A percentile compares a stretch with the other conserved stretches of the same genome.
phyloP scores from a whole-genome alignment of 2,113 vertebrate species.

The Ophiodon elongatus region DNA sequence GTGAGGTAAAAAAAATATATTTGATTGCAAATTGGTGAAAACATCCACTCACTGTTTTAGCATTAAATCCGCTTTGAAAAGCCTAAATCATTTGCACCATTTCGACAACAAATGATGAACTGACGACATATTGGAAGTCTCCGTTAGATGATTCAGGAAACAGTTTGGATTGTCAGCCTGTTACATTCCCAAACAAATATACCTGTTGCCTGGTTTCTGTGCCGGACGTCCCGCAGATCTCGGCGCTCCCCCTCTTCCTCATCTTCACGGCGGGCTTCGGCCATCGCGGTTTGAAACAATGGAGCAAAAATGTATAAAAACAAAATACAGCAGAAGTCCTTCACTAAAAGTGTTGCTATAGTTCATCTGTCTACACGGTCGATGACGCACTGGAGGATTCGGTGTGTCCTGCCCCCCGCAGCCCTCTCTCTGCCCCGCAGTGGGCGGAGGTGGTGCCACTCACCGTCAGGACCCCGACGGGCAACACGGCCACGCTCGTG shows the following conservation, averaged over 20 bases:
- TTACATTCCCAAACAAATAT: conserved; percentile 28
- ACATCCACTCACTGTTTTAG: neutral
- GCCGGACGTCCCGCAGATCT: conserved; percentile 82
- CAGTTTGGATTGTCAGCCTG: neutral
- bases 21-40: neutral
- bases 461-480: conserved; percentile 1
- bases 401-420: neutral
- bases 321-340: neutral
- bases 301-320: neutral
- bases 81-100: too few species aligned
- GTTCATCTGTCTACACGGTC: neutral
- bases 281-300: conserved; percentile 75
- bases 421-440: neutral
- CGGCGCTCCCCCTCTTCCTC: conserved; percentile 82
- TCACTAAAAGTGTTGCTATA: neutral
- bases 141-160: neutral
- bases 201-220: conserved; percentile 86
- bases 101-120: neutral
- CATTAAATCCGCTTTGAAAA: neutral
- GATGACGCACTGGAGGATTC: neutral
- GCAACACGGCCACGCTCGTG: neutral
- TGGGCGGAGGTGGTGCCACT: neutral
- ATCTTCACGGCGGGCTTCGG: conserved; percentile 88
- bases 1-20: neutral
- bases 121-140: too few species aligned